Evolutionary conservation across 2,797 vertebrate genomes (phyloP), one percentile per base, ranked within the genome.

Genomic region (Hemitrygon akajei): DNA sequence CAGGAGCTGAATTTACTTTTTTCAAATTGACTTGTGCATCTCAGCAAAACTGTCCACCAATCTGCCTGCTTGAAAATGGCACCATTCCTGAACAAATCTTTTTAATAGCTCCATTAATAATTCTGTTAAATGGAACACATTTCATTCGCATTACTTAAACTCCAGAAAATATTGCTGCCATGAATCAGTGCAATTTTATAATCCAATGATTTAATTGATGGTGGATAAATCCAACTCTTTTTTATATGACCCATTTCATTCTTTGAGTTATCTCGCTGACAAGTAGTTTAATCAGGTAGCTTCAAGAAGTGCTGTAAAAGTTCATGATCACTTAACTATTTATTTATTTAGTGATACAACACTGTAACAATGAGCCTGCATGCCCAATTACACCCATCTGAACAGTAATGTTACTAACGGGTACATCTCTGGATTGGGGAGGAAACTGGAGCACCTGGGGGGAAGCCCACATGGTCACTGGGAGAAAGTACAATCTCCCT

Each of bases 81-180:
- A 56, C 80, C 40, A 82, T 56, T 82, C 7, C 80, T 82, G 80
- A 56, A 22, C 80, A 27, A 10, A 82, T 82, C 80, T 25, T 56
- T 56, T 82, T 22, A 82, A 82, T 82, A 22, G 40, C 80, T 56
- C 80, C 47, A 82, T 56, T 47, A 82, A 82, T 82, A 82, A 82
- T 22, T 56, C 47, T 27, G 47, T 82, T 82, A 82, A 47, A 82
- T 56, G 40, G 80, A 82, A 82, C 7, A 9, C 40, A 47, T 82
- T 47, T 82, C 80, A 82, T 25, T 56, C 1, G 7, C 40, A 82
- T 82, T 82, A 82, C 22, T 82, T 47, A 82, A 12, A 56, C 3
- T 82, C 80, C 40, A 82, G 40, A 11, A 20, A 82, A 82, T 56
- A 82, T 82, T 56, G 80, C 9, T 82, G 47, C 22, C 25, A 82